These are phyloP conservation scores for Heliangelus exortis DNA, from an alignment of 2,797 vertebrate species.

Conservation along the genomic window DNA sequence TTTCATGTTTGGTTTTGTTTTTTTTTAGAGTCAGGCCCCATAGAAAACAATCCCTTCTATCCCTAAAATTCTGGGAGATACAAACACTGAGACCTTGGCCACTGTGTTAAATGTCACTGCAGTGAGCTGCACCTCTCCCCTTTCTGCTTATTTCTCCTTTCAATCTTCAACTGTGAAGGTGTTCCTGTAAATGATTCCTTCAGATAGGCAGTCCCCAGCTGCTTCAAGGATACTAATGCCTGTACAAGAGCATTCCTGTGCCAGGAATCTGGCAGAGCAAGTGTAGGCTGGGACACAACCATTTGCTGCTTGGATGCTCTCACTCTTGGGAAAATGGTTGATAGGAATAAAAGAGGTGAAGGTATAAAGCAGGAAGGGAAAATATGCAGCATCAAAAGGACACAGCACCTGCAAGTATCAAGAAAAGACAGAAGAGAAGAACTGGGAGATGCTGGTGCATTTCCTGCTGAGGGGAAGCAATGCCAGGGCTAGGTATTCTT, in stretches of 20 bases:
- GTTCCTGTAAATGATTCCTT: slow-evolving; percentile 32
- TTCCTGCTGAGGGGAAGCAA: neutral
- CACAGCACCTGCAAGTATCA: neutral
- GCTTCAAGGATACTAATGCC: neutral
- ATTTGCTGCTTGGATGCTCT: neutral
- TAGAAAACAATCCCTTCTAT: neutral
- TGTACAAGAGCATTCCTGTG: neutral
- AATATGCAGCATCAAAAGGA: neutral
- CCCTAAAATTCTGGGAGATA: neutral
- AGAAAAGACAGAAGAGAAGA: neutral
- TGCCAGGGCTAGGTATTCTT: neutral
- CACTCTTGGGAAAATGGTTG: neutral
- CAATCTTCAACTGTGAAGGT: neutral
- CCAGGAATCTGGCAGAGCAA: neutral
- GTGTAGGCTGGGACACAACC: neutral
- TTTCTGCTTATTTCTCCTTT: neutral
- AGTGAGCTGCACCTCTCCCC: neutral
- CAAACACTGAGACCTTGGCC: neutral
- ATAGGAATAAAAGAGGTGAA: neutral
- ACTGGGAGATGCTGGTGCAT: neutral
- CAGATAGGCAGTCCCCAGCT: slow-evolving; percentile 9
- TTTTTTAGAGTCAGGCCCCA: neutral
- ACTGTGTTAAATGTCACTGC: neutral
- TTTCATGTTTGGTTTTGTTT: neutral
- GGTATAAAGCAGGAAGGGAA: neutral